A percentile compares a stretch with the other conserved stretches of the same genome.
Evolutionary conservation across 2,888 invertebrate species (phyloP).

Genomic region (Sarcophaga subvicina): DNA sequence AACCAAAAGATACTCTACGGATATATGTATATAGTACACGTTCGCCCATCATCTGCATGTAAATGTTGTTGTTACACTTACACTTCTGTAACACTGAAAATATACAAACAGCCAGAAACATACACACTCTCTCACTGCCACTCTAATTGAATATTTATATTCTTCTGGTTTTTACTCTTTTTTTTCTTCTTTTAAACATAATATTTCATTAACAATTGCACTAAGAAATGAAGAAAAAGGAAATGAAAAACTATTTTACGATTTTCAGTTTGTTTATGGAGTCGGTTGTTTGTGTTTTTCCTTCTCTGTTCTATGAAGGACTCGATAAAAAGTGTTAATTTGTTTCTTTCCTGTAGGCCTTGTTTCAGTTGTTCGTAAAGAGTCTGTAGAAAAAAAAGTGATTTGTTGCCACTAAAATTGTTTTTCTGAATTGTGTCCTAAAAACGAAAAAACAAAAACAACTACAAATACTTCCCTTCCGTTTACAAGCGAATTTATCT

Average conservation of each 20-base stretch:
- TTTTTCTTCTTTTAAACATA: neutral
- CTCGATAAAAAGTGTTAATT: neutral
- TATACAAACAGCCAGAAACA: neutral
- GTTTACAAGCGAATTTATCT: constrained; percentile 6
- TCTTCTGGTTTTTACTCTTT: neutral
- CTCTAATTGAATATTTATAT: constrained; percentile 23
- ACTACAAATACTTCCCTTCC: constrained; percentile 48
- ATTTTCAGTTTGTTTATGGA: constrained; percentile 16
- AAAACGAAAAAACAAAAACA: neutral
- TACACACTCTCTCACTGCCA: neutral
- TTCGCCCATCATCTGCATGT: no score
- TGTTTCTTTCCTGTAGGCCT: constrained; percentile 33
- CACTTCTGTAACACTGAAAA: neutral
- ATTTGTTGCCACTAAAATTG: constrained; percentile 48
- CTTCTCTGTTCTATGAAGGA: constrained; percentile 5
- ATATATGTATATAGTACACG: no score
- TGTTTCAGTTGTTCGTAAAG: constrained; percentile 9
- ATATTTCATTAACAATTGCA: constrained; percentile 53
- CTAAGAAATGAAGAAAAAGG: constrained; percentile 15
- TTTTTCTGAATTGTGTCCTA: constrained; percentile 14
- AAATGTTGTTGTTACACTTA: neutral
- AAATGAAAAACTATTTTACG: constrained; percentile 14
- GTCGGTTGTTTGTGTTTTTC: constrained; percentile 3
- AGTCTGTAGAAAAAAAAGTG: constrained; percentile 29
- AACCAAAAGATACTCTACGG: no score